Base-by-base conservation (phyloP, 2,113 vertebrate species). In the Chitala chitala region DNA sequence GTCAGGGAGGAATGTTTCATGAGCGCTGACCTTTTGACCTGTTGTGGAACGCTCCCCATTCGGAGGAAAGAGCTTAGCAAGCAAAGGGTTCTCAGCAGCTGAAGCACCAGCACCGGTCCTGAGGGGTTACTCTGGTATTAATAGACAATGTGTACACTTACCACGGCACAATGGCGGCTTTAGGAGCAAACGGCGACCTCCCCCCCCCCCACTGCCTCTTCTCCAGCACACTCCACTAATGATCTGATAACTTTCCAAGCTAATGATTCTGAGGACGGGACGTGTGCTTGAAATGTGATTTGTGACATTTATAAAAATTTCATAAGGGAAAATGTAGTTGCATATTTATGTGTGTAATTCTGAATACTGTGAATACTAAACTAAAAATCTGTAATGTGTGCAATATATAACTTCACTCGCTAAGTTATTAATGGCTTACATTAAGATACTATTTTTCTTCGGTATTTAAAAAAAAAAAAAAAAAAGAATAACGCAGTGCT, bases 21-120 rank as follows among this genome's bases (percentile, higher is more conserved):
- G 94, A 96, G 92, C 92, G 97, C 95, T 98, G 94, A 97, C 96
- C 94, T 95, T 95, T 94, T 94, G 92, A 96, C 95, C 94, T 94
- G 91, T 92, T 91, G 87, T 94, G 87, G 85, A 91, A 86, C 12
- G 24, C 53, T 72, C 38, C 44, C 66, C 36, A 72, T 29, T 44
- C 26, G 53, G 36, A 40, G 36, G 44, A 56, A 58, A 44, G 36
- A 33, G 46, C 70, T 56, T 58, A 72, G 70, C 38, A 72, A 58
- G 36, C 70, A 42, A 22, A 10, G 33, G 38, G 38, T 61, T 33
- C 2, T 13, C 26, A 69, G 29, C 66, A 17, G n/a, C 46, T 1
- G 7, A 50, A 50, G 46, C 26, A 31, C 12, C 12, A 36, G 20
- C 4, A 65, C 38, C 36, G 40, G 58, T 42, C 38, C n/a, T 9